A percentile compares a stretch with the other conserved stretches of the same genome.
phyloP scores from a whole-genome alignment of 2,888 invertebrate genomes.

The Drosophila anomalata region DNA sequence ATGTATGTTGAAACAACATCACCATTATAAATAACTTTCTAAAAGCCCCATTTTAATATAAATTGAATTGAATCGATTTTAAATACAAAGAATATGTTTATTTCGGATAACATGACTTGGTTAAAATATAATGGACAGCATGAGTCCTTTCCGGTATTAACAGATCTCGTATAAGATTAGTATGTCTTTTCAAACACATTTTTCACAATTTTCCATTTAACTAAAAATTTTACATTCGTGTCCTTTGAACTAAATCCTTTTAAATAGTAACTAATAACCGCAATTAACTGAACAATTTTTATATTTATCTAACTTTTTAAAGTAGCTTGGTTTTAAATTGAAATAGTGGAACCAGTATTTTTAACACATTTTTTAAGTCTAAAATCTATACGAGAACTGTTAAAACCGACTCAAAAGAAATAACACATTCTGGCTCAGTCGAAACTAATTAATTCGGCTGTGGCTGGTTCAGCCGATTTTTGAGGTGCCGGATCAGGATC shows the following conservation, averaged over 20 bases:
- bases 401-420: conserved; percentile 8
- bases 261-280: conserved; percentile 34
- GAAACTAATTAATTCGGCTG: conserved; percentile 92
- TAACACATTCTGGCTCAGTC: conserved; percentile 85
- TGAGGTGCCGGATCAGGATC: conserved; percentile 75
- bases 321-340: not conserved
- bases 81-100: conserved; percentile 12
- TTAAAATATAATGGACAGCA: conserved; percentile 15
- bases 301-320: not conserved
- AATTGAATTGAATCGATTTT: not conserved
- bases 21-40: no score
- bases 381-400: conserved; percentile 28
- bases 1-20: no score
- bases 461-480: conserved; percentile 85
- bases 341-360: not conserved
- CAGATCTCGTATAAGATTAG: conserved; percentile 19
- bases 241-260: conserved; percentile 7
- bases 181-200: not conserved
- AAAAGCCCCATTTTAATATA: not conserved
- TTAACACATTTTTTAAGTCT: conserved; percentile 3
- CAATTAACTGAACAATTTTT: conserved; percentile 15
- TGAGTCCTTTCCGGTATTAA: conserved; percentile 12
- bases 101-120: conserved; percentile 39
- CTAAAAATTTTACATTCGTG: conserved; percentile 10
- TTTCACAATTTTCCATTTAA: conserved; percentile 8